phyloP scores from a whole-genome alignment of 2,888 invertebrate genomes.

The Drosophila falleni region DNA sequence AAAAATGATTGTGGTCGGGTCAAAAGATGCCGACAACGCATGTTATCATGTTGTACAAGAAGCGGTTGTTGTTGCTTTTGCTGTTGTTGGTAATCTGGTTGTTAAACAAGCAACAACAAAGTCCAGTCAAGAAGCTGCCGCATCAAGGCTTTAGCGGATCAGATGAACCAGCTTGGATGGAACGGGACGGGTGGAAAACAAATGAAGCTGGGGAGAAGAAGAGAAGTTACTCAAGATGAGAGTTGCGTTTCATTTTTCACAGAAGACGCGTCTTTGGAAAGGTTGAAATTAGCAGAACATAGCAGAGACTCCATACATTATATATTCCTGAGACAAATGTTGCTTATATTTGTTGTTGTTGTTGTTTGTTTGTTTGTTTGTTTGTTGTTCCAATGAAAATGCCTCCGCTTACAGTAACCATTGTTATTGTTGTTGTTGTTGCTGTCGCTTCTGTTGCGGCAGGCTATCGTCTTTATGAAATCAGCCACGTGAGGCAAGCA shows the following conservation, averaged over 20 bases:
- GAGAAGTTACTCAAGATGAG: conserved; percentile 5
- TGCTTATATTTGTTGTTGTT: conserved; percentile 22
- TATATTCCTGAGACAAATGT: conserved; percentile 9
- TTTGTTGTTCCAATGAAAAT: conserved; percentile 53
- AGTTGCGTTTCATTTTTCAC: conserved; percentile 39
- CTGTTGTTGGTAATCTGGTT: conserved; percentile 42
- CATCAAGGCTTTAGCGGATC: conserved; percentile 20
- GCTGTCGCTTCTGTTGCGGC: conserved; percentile 21
- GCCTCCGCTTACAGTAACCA: conserved; percentile 18
- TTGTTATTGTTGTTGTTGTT: conserved; percentile 23
- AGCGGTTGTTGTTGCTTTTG: conserved; percentile 20
- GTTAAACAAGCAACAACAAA: conserved; percentile 51
- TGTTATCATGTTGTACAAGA: conserved; percentile 40
- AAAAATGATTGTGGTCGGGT: conserved; percentile 26
- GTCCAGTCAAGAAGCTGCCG: conserved; percentile 29
- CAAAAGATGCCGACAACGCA: conserved; percentile 53
- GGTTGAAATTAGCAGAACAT: conserved; percentile 32
- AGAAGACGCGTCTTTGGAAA: conserved; percentile 47
- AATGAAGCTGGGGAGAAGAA: background rate
- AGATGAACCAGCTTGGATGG: conserved; percentile 18
- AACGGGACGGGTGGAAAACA: background rate
- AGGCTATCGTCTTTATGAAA: conserved; percentile 49
- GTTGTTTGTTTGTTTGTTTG: conserved; percentile 18
- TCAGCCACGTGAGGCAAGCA: conserved; percentile 54
- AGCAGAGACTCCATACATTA: conserved; percentile 2